Evolutionary conservation across 1,140 invertebrate genomes (phyloP).

Genomic region (Drosophila ananassae): DNA sequence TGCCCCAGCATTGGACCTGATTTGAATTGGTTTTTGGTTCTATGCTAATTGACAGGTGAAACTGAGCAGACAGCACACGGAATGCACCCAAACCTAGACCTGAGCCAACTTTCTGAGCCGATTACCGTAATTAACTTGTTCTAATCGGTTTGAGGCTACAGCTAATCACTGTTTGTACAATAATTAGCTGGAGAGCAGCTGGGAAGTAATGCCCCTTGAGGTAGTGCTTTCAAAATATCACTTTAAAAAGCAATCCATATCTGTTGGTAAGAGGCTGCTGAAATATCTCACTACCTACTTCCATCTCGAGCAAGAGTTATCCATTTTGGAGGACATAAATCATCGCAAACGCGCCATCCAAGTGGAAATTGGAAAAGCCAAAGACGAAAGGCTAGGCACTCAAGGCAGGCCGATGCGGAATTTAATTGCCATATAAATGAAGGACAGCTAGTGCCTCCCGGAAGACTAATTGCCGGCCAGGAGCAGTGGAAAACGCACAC

Average conservation of each 20-base stretch:
- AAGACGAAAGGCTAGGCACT: conserved; percentile 18
- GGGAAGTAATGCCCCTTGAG: neutral
- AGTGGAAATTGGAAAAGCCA: conserved; percentile 14
- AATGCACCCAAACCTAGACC: conserved; percentile 27
- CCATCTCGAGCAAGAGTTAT: conserved; percentile 12
- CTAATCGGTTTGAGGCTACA: conserved; percentile 26
- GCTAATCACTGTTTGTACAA: conserved; percentile 29
- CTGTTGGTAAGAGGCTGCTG: neutral
- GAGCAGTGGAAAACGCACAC: conserved; percentile 21
- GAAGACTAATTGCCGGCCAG: conserved; percentile 61
- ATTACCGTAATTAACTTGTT: conserved; percentile 50
- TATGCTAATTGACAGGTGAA: conserved; percentile 28
- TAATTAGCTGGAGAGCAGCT: conserved; percentile 4
- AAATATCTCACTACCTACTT: conserved; percentile 42
- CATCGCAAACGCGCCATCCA: conserved; percentile 13
- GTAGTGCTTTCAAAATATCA: neutral
- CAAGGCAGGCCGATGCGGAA: conserved; percentile 31
- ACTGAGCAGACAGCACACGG: conserved; percentile 33
- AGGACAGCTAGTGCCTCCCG: conserved; percentile 46
- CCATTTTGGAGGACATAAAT: conserved; percentile 40
- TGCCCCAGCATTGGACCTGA: conserved; percentile 16
- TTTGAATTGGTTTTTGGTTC: conserved; percentile 19
- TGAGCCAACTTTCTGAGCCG: conserved; percentile 33
- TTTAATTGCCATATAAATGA: conserved; percentile 76
- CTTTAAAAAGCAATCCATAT: neutral